Conservation (phyloP, 2,888 invertebrate genomes). For the Tromatobia lineatoria region DNA sequence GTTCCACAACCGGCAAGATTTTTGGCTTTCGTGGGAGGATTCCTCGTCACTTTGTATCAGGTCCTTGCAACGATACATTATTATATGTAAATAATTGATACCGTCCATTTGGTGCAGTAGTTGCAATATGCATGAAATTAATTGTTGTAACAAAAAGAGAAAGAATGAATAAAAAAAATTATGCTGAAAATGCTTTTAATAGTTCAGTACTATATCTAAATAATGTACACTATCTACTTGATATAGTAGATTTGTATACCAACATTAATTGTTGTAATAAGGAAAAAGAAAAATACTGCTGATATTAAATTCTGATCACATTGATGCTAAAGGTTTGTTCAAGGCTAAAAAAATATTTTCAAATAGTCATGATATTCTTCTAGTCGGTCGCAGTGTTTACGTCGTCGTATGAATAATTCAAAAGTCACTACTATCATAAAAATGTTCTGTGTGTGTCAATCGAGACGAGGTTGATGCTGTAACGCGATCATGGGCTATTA, state of each 20-base stretch:
- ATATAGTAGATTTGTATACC: no score
- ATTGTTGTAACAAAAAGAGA: neutral
- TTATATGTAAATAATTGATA: conserved; percentile 56
- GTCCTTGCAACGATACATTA: conserved; percentile 72
- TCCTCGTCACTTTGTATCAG: conserved; percentile 84
- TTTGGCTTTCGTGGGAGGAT: conserved; percentile 82
- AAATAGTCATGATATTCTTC: neutral
- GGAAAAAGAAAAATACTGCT: neutral
- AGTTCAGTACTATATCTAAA: no score
- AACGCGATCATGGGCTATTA: neutral
- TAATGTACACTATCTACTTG: no score
- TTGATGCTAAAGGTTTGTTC: neutral
- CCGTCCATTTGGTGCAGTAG: neutral
- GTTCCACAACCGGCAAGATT: conserved; percentile 85
- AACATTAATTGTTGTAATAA: neutral
- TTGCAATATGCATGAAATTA: neutral
- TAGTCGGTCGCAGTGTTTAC: neutral
- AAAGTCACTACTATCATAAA: neutral
- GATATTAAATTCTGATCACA: neutral
- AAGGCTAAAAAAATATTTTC: conserved; percentile 9
- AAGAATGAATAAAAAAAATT: neutral
- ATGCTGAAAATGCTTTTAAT: no score
- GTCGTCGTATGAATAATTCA: conserved; percentile 13
- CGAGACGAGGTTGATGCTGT: neutral
- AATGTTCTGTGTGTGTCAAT: neutral